These are phyloP conservation scores for Virgularia gustaviana DNA, from an alignment of 92 coral and sea anemone genomes.

Conservation along the genomic window DNA sequence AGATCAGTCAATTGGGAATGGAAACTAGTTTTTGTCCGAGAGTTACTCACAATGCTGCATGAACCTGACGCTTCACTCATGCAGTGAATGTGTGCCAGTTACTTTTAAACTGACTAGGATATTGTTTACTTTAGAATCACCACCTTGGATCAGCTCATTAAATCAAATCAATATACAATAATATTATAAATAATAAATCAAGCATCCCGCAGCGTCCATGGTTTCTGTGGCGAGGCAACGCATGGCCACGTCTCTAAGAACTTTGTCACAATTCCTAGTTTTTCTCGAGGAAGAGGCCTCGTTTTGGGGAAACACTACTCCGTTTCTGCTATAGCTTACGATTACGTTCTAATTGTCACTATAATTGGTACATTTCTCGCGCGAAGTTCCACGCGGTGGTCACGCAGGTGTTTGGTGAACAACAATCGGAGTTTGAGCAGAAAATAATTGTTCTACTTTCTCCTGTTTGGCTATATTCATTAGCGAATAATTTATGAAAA, in stretches of 20 bases:
- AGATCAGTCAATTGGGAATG: no score
- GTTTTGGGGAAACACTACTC: no score
- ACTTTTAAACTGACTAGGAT: no score
- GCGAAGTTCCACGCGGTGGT: not conserved
- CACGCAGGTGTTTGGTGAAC: slow-evolving; percentile 7
- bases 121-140: slow-evolving; percentile 11
- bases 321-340: no score
- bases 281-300: no score
- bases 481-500: slow-evolving; percentile 21
- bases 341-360: not conserved
- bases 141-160: slow-evolving; percentile 25
- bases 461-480: slow-evolving; percentile 61
- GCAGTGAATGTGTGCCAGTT: no score
- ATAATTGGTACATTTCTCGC: not conserved
- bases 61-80: no score
- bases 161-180: slow-evolving; percentile 28
- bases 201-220: no score
- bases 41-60: no score
- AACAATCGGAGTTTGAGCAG: slow-evolving; percentile 10
- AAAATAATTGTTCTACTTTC: slow-evolving; percentile 2
- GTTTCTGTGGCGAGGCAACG: not conserved
- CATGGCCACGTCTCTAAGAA: no score
- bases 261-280: no score
- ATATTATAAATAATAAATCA: slow-evolving; percentile 12
- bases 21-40: no score